phyloP scores from a whole-genome alignment of 2,113 vertebrate genomes.

The Condylura cristata region DNA sequence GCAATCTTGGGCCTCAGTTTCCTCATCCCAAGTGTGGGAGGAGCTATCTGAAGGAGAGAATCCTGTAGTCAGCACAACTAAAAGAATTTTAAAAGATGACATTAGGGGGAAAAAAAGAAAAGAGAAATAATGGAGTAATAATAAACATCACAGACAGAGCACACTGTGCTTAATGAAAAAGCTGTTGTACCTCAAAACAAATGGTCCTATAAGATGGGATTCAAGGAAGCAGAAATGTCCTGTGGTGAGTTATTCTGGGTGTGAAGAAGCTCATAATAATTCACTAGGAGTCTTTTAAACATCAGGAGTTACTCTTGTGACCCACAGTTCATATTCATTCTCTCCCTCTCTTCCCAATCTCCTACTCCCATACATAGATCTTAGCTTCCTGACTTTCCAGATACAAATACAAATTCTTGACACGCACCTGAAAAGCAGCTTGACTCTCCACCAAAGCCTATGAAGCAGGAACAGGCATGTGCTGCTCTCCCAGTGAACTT shows the following conservation, averaged over 20 bases:
- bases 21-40: neutral
- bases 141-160: neutral
- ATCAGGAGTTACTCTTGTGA: neutral
- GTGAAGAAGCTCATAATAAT: neutral
- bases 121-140: too few relatives aligned
- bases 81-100: too few relatives aligned
- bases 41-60: too few relatives aligned
- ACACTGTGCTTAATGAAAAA: neutral
- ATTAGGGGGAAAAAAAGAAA: too few relatives aligned
- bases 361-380: neutral
- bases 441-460: neutral
- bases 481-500: neutral
- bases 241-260: neutral
- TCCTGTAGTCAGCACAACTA: too few relatives aligned
- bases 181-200: neutral
- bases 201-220: neutral
- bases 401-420: neutral
- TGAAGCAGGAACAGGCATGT: neutral
- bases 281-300: too few relatives aligned
- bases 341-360: neutral
- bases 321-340: neutral
- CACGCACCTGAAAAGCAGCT: neutral
- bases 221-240: neutral
- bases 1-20: neutral
- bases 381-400: neutral